Evolutionary conservation across 2,888 invertebrate genomes (phyloP), one percentile per base, ranked within the genome.

Genomic region (Chrysolina haemoptera): DNA sequence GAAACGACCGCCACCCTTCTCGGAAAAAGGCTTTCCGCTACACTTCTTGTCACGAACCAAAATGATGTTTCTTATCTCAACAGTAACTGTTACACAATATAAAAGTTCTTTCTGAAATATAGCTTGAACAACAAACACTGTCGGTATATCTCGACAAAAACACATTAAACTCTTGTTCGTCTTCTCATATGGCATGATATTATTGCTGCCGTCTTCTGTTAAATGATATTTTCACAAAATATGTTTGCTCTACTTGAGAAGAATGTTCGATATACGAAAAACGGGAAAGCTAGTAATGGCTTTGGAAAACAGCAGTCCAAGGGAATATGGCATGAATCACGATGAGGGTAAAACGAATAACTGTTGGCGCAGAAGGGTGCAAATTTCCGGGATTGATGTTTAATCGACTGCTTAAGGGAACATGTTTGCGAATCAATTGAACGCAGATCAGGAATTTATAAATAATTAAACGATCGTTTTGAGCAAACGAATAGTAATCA

Each of bases 231-330:
- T 71, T 71, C 68, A 71, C 73, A 27, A 69, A 65, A 73, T 69
- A 73, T 74, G 73, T 74, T 74, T 74, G 67, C 70, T 62, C 62
- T 18, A 70, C 66, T 74, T 62, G 70, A 70, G 66, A 70, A 50
- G 48, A 65, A 70, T 63, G 70, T 74, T 70, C 66, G 67, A 48
- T 74, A 43, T 68, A 50, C 53, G 53, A 67, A 70, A 70, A 71
- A 71, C 68, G 71, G 68, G 64, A 71, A 75, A 68, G 65, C 68
- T 71, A 65, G 68, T 75, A 75, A 75, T 75, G 69, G 74, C 50
- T 75, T 71, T 64, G 62, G 68, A 67, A 70, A 74, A 70, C 73
- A 62, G 67, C 67, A 65, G 59, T 65, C 63, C 53, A 62, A 64
- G 65, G 14, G 65, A 65, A 73, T 73, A 69, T 22, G 20, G 22